Evolutionary conservation across 2,113 vertebrate species (phyloP), one percentile per base, ranked within the genome.

Genomic region (Microtus oregoni): DNA sequence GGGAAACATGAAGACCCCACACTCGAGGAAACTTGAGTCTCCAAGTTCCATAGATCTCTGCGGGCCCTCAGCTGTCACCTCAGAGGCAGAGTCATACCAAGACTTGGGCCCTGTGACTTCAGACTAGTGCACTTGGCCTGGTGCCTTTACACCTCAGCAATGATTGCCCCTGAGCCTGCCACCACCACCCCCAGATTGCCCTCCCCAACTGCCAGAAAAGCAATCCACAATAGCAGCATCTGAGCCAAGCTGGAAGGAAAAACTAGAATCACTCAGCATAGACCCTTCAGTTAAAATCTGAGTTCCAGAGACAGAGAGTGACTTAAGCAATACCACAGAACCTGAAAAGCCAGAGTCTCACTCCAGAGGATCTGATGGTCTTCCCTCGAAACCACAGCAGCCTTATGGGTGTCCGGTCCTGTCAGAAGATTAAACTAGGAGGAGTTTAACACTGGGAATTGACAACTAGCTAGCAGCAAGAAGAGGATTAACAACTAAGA

Each of bases 361-460:
- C 3, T 44, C 44, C 44, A 11, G 20, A 65, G 24, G 4, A 58
- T 10, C 10, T 1, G 3, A 32, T 26, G 8, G 1, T 35, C 41
- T 73, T 73, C 32, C 72, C 17, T 70, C 22, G 13, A 70, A 86
- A 11, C 14, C 72, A 38, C n/a, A 41, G 52, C 14, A 17, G 8
- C 44, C 1, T 15, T 28, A 10, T 0, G 2, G 19, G 1, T n/a
- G 47, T n/a, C 47, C 1, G 52, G 35, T 30, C 35, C 26, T 5
- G 26, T 11, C 26, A 22, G 67, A 50, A 83, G 26, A 50, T 55
- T 50, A 85, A 58, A 65, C 19, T 76, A 22, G 65, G 17, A 19
- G n/a, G 35, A 24, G 15, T 41, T 52, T 15, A 65, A 35, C 35
- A 38, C 6, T 28, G 11, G 76, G 63, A 50, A 88, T 55, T 28